A percentile compares a stretch with the other conserved stretches of the same genome.
phyloP scores from a whole-genome alignment of 2,888 invertebrate genomes.

The Melanchra persicariae region DNA sequence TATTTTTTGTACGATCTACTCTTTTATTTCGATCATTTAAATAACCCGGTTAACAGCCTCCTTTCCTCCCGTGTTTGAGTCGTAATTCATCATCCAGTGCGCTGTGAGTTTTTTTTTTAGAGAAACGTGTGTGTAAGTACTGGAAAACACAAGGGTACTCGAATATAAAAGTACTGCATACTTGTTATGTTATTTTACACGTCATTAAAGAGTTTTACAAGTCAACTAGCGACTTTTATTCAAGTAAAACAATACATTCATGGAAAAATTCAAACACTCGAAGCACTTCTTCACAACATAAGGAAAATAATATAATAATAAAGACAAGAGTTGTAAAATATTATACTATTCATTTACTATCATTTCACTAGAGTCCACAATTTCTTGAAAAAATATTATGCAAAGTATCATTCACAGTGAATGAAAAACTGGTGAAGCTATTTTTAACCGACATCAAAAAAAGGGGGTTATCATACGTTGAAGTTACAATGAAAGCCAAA shows the following conservation, averaged over 20 bases:
- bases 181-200: background rate
- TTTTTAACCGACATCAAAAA: background rate
- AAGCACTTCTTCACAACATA: slow-evolving; percentile 7
- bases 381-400: slow-evolving; percentile 7
- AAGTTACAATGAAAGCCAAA: background rate
- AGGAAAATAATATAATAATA: slow-evolving; percentile 33
- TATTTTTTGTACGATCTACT: too few species aligned
- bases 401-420: background rate
- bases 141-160: background rate
- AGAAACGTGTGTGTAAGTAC: background rate
- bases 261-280: slow-evolving; percentile 14
- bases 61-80: background rate
- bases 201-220: background rate
- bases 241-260: slow-evolving; percentile 5
- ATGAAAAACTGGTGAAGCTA: background rate
- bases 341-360: slow-evolving; percentile 20
- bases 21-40: too few species aligned
- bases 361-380: background rate
- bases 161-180: background rate
- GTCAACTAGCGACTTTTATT: background rate
- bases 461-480: too few species aligned
- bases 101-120: background rate
- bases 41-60: too few species aligned
- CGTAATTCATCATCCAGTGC: background rate
- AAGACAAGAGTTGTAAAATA: slow-evolving; percentile 24